Percentiles rank a stretch among this genome's conserved stretches.
These are phyloP conservation scores for Oxytorus armatus DNA, from an alignment of 2,888 invertebrate genomes.

Conservation along the genomic window DNA sequence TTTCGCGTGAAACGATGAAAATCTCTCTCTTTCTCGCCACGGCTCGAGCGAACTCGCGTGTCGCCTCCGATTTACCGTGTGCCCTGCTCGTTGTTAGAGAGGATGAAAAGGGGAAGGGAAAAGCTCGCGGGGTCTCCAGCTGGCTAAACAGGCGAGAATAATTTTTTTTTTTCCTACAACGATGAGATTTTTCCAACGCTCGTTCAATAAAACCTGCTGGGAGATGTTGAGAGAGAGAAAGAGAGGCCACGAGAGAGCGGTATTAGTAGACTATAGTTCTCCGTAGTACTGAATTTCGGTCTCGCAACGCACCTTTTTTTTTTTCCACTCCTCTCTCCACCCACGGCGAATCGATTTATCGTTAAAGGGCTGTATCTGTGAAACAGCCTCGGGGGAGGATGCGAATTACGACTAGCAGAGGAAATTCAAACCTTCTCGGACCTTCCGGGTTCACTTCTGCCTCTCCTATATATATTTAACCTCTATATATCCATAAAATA, in stretches of 20 bases:
- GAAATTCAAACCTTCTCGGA: conserved; percentile 63
- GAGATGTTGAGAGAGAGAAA: background rate
- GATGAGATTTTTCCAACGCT: conserved; percentile 51
- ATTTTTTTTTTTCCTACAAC: conserved; percentile 40
- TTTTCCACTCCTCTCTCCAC: conserved; percentile 28
- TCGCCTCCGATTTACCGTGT: conserved; percentile 59
- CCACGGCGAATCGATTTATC: conserved; percentile 58
- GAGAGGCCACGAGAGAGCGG: background rate
- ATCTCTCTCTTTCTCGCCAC: conserved; percentile 41
- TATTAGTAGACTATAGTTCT: background rate
- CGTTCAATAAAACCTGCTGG: conserved; percentile 51
- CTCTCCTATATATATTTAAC: conserved; percentile 24
- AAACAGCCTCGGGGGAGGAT: conserved; percentile 50
- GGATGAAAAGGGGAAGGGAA: conserved; percentile 31
- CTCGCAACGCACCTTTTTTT: conserved; percentile 38
- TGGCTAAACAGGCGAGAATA: conserved; percentile 62
- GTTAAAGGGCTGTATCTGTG: conserved; percentile 54
- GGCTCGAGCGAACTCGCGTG: conserved; percentile 58
- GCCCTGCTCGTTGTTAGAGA: conserved; percentile 28
- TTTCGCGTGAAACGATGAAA: conserved; percentile 65
- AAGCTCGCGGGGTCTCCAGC: conserved; percentile 49
- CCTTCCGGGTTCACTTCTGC: conserved; percentile 56
- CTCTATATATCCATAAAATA: background rate
- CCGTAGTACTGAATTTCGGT: conserved; percentile 50
- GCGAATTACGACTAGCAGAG: conserved; percentile 57